These are phyloP conservation scores for Drosophila lini DNA, from an alignment of 1,140 invertebrate genomes.

Conservation along the genomic window DNA sequence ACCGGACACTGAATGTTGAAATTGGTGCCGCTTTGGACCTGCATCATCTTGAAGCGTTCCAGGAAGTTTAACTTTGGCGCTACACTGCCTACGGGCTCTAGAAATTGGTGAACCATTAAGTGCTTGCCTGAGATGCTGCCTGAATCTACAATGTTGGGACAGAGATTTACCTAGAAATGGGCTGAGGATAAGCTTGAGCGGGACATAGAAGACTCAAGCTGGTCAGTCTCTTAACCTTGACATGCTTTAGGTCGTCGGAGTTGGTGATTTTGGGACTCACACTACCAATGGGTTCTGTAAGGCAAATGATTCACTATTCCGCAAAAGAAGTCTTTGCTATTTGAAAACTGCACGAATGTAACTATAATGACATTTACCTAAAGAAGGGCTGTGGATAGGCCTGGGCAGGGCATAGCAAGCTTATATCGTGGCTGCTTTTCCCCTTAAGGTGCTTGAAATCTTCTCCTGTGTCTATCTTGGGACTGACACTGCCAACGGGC, in stretches of 20 bases:
- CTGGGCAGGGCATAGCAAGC: constrained; percentile 88
- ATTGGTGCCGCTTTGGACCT: constrained; percentile 71
- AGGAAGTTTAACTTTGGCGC: constrained; percentile 85
- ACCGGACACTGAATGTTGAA: constrained; percentile 88
- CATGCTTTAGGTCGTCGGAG: constrained; percentile 85
- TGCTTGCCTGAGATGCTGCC: not conserved
- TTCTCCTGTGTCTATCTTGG: constrained; percentile 84
- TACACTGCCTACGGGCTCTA: constrained; percentile 84
- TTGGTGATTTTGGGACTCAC: constrained; percentile 87
- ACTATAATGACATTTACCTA: constrained; percentile 85
- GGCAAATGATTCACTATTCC: not conserved
- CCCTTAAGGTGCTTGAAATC: constrained; percentile 69
- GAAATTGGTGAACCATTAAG: not conserved
- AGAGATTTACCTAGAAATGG: constrained; percentile 86
- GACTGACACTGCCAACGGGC: constrained; percentile 84
- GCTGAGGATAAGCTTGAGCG: constrained; percentile 90
- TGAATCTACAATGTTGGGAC: constrained; percentile 42
- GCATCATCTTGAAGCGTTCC: constrained; percentile 83
- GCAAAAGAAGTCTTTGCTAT: not conserved
- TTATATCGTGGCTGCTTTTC: constrained; percentile 84
- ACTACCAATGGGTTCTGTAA: constrained; percentile 85
- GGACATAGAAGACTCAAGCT: constrained; percentile 88
- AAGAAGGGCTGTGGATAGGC: constrained; percentile 87
- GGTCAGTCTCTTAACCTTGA: constrained; percentile 75
- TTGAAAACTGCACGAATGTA: constrained; percentile 53